Evolutionary conservation across 2,797 vertebrate genomes (phyloP), one percentile per base, ranked within the genome.

Genomic region (Coendou prehensilis): DNA sequence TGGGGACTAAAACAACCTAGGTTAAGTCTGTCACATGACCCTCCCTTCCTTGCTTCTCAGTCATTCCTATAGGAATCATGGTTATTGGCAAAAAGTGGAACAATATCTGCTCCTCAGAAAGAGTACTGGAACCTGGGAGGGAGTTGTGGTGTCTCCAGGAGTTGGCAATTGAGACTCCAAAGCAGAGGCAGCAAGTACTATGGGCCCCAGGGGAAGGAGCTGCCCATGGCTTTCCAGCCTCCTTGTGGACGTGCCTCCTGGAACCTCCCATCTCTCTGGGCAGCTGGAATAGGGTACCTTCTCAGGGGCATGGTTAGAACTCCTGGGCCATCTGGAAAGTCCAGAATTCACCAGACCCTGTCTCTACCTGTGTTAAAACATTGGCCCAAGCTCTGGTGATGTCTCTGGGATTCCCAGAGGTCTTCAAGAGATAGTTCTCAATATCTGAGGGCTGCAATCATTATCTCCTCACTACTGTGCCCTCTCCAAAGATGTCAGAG

Each of bases 161-260:
- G 8, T 28, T 54, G 33, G 30, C 41, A 41, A 54, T 26, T 59
- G 78, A 11, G 80, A 26, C 45, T 59, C 61, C 56, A 61, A 63
- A 52, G 28, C 52, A 73, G 79, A 47, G 30, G 23, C 5, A 20
- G 26, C 22, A 52, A n/a, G 22, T 15, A 2, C 71, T 11, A 23
- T 10, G 56, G 59, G 3, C 37, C 22, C 22, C 7, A 14, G 0
- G 1, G 13, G 23, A 1, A 79, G 3, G 50, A 8, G 5, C 1
- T 0, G 41, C n/a, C 54, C 57, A 9, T 28, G 28, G 63, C 73
- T 87, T 86, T 37, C 41, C 9, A 33, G 26, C 45, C 50, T 73
- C 61, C 91, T n/a, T 15, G 8, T 61, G 23, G 71, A 2, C 23
- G 33, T 26, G n/a, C 2, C 9, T 41, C 28, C 47, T 50, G 52